Percentiles rank a stretch among this genome's conserved stretches.
phyloP scores from a whole-genome alignment of 2,888 invertebrate genomes.

The Elegia similella region DNA sequence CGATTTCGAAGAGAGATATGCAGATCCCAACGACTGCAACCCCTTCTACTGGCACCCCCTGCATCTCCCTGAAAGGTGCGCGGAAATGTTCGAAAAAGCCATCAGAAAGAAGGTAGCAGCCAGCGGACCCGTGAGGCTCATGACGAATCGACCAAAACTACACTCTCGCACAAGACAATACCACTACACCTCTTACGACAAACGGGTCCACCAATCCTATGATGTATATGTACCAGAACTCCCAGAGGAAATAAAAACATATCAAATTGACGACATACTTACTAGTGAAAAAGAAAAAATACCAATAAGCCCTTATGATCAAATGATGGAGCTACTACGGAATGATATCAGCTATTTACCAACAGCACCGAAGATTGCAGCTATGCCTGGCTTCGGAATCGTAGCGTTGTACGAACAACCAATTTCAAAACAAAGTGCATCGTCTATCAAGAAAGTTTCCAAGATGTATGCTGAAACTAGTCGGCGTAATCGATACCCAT shows the following conservation, averaged over 20 bases:
- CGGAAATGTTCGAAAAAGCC: constrained; percentile 50
- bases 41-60: constrained; percentile 68
- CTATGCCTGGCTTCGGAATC: constrained; percentile 52
- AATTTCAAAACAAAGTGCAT: constrained; percentile 53
- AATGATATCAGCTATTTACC: constrained; percentile 49
- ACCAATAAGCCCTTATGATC: constrained; percentile 38
- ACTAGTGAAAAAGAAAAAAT: background rate
- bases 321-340: constrained; percentile 48
- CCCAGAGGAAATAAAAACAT: background rate
- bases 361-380: constrained; percentile 43
- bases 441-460: constrained; percentile 50
- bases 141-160: constrained; percentile 20
- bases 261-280: background rate
- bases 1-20: constrained; percentile 58
- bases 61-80: constrained; percentile 61
- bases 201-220: background rate
- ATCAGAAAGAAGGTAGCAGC: constrained; percentile 44
- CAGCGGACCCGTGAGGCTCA: constrained; percentile 36
- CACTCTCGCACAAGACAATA: background rate
- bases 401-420: constrained; percentile 61
- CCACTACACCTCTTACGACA: background rate
- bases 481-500: background rate
- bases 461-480: constrained; percentile 13
- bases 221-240: background rate
- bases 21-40: constrained; percentile 59